Percentiles rank a stretch among this genome's conserved stretches.
Evolutionary conservation across 2,113 vertebrate genomes (phyloP).

Genomic region (Cyphomyrus plagiostoma): DNA sequence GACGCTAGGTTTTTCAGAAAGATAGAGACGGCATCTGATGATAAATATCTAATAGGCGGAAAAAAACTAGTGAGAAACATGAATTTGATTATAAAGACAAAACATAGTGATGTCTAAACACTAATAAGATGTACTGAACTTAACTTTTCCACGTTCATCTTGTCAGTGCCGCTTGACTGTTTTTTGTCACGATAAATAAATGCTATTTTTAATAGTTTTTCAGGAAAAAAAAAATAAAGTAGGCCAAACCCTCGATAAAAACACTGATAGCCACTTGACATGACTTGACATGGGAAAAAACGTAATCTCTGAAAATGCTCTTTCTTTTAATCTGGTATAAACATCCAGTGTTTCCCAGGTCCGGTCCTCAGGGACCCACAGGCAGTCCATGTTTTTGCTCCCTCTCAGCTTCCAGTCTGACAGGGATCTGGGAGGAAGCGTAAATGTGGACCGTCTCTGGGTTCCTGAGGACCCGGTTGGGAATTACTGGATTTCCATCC

Average conservation of each 20-base stretch:
- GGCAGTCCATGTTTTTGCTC: neutral
- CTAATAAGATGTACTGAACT: neutral
- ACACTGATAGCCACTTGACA: neutral
- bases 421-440: neutral
- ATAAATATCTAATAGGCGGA: neutral
- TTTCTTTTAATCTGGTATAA: neutral
- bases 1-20: neutral
- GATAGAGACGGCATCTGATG: neutral
- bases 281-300: neutral
- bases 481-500: neutral
- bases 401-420: neutral
- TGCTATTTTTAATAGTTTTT: neutral
- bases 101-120: neutral
- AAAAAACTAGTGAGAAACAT: neutral
- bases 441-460: neutral
- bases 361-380: neutral
- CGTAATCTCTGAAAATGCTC: neutral
- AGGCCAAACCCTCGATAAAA: neutral
- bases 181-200: neutral
- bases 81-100: neutral
- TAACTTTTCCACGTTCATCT: neutral
- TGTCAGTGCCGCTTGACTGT: neutral
- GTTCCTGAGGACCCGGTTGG: neutral
- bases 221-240: neutral
- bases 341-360: neutral